A percentile compares a stretch with the other conserved stretches of the same genome.
Evolutionary conservation across 2,797 vertebrate genomes (phyloP).

Genomic region (Euthynnus affinis): DNA sequence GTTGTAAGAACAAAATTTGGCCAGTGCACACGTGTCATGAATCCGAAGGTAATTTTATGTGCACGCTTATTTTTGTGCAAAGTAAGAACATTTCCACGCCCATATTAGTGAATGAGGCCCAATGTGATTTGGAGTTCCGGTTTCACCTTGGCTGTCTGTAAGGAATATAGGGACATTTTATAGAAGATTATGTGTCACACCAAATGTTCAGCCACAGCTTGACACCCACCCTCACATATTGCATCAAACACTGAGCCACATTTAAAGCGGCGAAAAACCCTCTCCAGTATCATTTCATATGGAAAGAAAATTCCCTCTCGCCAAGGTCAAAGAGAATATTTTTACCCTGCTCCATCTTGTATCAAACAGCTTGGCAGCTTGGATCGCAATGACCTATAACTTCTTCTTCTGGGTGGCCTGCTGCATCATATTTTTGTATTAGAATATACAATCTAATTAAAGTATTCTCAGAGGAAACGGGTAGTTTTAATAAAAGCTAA

Average conservation of each 20-base stretch:
- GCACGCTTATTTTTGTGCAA: no score
- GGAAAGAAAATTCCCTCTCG: constrained; percentile 30
- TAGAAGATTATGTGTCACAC: neutral
- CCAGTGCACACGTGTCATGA: no score
- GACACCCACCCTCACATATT: neutral
- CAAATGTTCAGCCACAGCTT: neutral
- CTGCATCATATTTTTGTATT: constrained; percentile 68
- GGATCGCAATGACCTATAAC: constrained; percentile 44
- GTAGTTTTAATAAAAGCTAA: constrained; percentile 86
- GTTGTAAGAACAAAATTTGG: no score
- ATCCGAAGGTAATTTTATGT: no score
- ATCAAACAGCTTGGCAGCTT: constrained; percentile 25
- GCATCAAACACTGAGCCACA: neutral
- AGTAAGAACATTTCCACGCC: no score
- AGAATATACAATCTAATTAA: constrained; percentile 83
- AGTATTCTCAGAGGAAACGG: constrained; percentile 74
- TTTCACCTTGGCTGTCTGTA: neutral
- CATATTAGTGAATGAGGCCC: no score
- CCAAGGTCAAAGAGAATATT: constrained; percentile 59
- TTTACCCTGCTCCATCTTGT: constrained; percentile 13
- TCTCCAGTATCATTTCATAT: neutral
- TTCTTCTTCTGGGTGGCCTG: constrained; percentile 65
- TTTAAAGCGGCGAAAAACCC: neutral
- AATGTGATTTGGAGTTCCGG: neutral
- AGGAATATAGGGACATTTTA: neutral